Evolutionary conservation across 2,888 invertebrate genomes (phyloP), one percentile per base, ranked within the genome.

Genomic region (Conchocele bisecta): DNA sequence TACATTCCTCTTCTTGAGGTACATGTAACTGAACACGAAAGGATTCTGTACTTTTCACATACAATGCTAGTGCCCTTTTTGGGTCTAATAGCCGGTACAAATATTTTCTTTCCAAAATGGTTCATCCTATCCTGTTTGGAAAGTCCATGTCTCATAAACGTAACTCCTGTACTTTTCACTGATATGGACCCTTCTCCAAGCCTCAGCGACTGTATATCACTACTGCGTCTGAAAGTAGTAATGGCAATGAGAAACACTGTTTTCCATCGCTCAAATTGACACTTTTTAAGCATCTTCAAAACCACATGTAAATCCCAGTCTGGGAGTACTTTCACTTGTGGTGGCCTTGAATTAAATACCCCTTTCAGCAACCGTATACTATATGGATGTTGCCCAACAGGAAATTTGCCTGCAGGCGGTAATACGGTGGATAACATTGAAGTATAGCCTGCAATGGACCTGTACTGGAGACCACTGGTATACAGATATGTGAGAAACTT

Each of bases 341-440:
- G 24, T n/a, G 50, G 50, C 26, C 50, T 50, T 1, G 50, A 50
- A 50, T 50, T 50, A 1, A 53, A 53, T 20, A 53, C 2, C 31
- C 33, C 3, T 35, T 31, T 53, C 29, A 53, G 17, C 26, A 50
- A 13, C 2, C 4, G n/a, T n/a, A n/a, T n/a, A n/a, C 13, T 37
- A 37, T 50, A 24, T 4, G 17, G 42, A 58, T 58, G 42, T 29
- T 58, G 58, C 1, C 58, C 58, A 42, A 58, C 29, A n/a, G 24
- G 42, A 44, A 42, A 1, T 13, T n/a, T n/a, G 11, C n/a, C 35
- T 6, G 35, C 35, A 35, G 64, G 58, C 6, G 29, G 37, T 37
- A 57, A 31, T 6, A 57, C 57, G n/a, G 56, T 20, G 17, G 65
- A 57, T 28, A 65, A 24, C 65, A 65, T 65, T 1, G 65, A 65